phyloP scores from a whole-genome alignment of 2,888 invertebrate genomes.

The Xestoiulus laeticollis region DNA sequence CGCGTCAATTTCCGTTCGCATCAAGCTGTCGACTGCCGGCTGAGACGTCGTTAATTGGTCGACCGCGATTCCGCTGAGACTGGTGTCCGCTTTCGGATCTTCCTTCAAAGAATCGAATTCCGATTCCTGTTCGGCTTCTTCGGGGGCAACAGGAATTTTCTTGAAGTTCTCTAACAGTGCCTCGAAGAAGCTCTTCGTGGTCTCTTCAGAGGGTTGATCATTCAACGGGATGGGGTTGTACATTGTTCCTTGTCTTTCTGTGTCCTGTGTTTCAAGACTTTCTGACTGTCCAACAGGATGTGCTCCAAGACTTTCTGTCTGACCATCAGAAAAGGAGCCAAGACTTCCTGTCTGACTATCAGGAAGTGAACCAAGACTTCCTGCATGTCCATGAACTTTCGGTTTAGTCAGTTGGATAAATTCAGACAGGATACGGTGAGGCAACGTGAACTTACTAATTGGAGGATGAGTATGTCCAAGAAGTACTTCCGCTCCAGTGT shows the following conservation, averaged over 20 bases:
- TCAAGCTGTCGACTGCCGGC: neutral
- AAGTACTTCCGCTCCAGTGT: slow-evolving; percentile 35
- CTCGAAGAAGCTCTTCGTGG: neutral
- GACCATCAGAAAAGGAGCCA: neutral
- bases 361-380: neutral
- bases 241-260: neutral
- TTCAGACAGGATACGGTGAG: slow-evolving; percentile 15
- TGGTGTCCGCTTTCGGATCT: neutral
- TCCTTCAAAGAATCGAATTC: neutral
- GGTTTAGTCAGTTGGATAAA: slow-evolving; percentile 6
- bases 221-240: neutral
- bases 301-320: neutral
- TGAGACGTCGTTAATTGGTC: neutral
- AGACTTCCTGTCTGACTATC: neutral
- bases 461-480: neutral
- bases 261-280: neutral
- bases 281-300: neutral
- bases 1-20: neutral
- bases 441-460: neutral
- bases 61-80: neutral
- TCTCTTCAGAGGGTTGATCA: neutral
- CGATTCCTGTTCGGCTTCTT: neutral
- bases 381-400: neutral
- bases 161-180: neutral
- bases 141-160: neutral